Conservation (phyloP, 2,888 invertebrate species). For the Tipula vernalis region DNA sequence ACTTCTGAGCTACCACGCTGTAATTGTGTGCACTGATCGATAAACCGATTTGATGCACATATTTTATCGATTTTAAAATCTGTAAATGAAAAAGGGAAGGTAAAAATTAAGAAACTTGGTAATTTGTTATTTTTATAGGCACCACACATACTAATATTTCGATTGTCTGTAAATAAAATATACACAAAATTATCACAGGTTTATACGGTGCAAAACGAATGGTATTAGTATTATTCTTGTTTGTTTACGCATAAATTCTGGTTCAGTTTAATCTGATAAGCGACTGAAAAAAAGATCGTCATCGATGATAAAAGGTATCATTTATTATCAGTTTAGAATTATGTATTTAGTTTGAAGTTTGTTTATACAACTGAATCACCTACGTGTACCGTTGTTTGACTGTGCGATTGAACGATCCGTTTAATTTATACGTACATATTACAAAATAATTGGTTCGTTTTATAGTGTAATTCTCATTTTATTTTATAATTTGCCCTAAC, state of each 20-base stretch:
- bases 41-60: conserved; percentile 16
- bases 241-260: neutral
- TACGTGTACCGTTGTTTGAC: neutral
- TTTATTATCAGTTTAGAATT: neutral
- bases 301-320: neutral
- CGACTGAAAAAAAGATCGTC: neutral
- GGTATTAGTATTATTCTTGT: neutral
- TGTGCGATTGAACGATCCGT: too few relatives aligned
- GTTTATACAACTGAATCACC: neutral
- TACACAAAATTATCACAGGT: neutral
- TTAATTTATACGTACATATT: too few relatives aligned
- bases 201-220: neutral
- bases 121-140: too few relatives aligned
- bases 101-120: neutral
- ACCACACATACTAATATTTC: too few relatives aligned
- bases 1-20: conserved; percentile 19
- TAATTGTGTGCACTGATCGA: conserved; percentile 18
- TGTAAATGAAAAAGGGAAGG: neutral
- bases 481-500: too few relatives aligned
- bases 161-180: too few relatives aligned
- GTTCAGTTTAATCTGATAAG: neutral
- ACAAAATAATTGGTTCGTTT: too few relatives aligned
- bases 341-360: too few relatives aligned
- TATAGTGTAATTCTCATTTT: too few relatives aligned
- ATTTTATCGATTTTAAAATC: conserved; percentile 11